These are phyloP conservation scores for Chaetodon trifascialis DNA, from an alignment of 2,113 vertebrate species.

Conservation along the genomic window DNA sequence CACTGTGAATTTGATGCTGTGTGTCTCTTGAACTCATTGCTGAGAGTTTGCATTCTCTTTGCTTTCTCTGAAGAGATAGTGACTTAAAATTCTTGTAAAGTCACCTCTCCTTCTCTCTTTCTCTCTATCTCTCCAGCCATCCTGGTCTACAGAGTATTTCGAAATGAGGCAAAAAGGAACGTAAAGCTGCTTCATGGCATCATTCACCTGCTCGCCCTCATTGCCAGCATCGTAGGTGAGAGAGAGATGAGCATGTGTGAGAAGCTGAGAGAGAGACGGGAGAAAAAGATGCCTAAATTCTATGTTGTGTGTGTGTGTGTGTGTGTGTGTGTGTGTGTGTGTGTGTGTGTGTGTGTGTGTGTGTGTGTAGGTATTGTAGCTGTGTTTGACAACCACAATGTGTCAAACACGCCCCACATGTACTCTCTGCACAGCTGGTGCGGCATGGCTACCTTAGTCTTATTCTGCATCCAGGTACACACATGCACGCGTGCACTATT, in stretches of 20 bases:
- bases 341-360: slow-evolving; percentile 10
- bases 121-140: slow-evolving; percentile 83
- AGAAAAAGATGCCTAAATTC: neutral
- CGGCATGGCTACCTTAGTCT: slow-evolving; percentile 84
- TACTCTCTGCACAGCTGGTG: slow-evolving; percentile 97
- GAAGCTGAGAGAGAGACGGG: neutral
- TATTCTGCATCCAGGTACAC: slow-evolving; percentile 91
- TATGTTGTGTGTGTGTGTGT: neutral
- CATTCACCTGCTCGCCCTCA: slow-evolving; percentile 88
- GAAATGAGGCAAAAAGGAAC: slow-evolving; percentile 88
- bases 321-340: slow-evolving; percentile 1
- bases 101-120: neutral
- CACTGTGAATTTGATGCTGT: neutral
- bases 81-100: neutral
- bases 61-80: no score
- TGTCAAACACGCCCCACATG: slow-evolving; percentile 84
- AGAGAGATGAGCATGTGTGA: neutral
- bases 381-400: slow-evolving; percentile 89
- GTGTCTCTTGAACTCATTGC: neutral
- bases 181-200: slow-evolving; percentile 89
- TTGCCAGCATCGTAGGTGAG: slow-evolving; percentile 86
- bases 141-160: slow-evolving; percentile 92
- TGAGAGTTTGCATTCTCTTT: no score
- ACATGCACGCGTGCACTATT: neutral
- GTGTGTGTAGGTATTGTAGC: slow-evolving; percentile 84